Base-by-base conservation (phyloP, 2,797 vertebrate species). In the Scolopax rusticola region DNA sequence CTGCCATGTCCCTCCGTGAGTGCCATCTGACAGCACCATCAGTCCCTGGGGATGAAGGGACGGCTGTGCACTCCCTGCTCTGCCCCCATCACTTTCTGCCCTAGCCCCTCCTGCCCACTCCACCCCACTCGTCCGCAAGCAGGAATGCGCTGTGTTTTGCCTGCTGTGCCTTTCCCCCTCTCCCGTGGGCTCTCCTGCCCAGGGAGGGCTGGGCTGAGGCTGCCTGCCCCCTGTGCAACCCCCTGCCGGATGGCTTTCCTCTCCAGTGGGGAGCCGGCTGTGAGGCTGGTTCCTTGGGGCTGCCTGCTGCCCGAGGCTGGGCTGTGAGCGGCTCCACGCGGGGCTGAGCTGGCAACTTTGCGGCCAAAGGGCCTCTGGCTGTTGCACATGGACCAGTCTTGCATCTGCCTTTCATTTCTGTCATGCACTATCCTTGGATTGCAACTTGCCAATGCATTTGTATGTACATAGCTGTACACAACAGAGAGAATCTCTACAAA, bases 381-480 rank as follows among this genome's bases (percentile, higher is more conserved):
- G 18, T 23, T 23, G 92, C 90, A 48, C 70, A 14, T 0, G 23
- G 23, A 8, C 43, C 63, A 3, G 56, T 36, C 83, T 75, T 23
- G 93, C 95, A 71, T 78, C 93, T 92, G 96, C 95, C 97, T 97
- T 97, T 89, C 81, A 71, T 93, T 87, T 84, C 81, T 59, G 54
- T 96, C 51, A 40, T n/a, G 96, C 94, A 74, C 93, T 93, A 17
- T 77, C 97, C 94, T 96, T 59, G 95, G 88, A 86, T 73, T 70
- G 97, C 96, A 91, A 91, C 94, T 97, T 92, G 96, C 96, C 89
- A 76, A 90, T 91, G 97, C 95, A 69, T 69, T 84, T 96, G 95
- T 94, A 81, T 87, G 97, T 95, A 96, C 93, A 43, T 20, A 61
- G 78, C 95, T 95, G 93, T n/a, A 43, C 95, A n/a, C 89, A 64